These are phyloP conservation scores for Lasioglossum villosulum DNA, from an alignment of 2,888 invertebrate genomes.

Conservation along the genomic window DNA sequence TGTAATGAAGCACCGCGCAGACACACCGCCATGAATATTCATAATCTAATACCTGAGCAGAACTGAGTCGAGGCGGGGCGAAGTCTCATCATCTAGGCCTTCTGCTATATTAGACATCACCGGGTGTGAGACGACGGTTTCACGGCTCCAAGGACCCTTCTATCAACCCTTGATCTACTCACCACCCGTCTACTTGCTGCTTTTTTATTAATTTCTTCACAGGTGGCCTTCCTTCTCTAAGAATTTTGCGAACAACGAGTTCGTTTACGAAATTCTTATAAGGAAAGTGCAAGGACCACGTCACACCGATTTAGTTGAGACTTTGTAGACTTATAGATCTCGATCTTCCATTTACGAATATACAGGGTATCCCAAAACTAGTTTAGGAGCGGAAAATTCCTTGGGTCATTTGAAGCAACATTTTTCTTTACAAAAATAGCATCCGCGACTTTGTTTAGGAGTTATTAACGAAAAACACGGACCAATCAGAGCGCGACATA, in stretches of 20 bases:
- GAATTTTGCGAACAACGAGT: background rate
- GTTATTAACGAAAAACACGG: too few relatives aligned
- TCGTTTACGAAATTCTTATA: background rate
- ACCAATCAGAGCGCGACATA: too few relatives aligned
- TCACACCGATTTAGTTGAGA: too few relatives aligned
- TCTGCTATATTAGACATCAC: conserved; percentile 82
- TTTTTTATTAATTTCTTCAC: conserved; percentile 55
- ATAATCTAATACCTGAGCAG: conserved; percentile 85
- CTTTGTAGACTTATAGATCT: too few relatives aligned
- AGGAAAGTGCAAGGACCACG: too few relatives aligned
- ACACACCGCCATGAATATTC: conserved; percentile 84
- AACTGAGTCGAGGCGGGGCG: conserved; percentile 81
- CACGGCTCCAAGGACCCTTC: conserved; percentile 45
- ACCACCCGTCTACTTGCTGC: conserved; percentile 52
- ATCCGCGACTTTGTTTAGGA: too few relatives aligned
- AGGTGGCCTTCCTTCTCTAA: background rate
- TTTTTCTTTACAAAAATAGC: too few relatives aligned
- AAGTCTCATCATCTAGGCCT: conserved; percentile 81
- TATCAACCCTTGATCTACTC: conserved; percentile 35
- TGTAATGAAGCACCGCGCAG: conserved; percentile 84
- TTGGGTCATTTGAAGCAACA: too few relatives aligned
- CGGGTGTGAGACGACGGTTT: conserved; percentile 61
- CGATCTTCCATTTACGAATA: too few relatives aligned
- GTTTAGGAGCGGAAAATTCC: too few relatives aligned
- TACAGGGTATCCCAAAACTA: too few relatives aligned